Conservation (phyloP, 2,113 vertebrate species). For the Propithecus coquereli region DNA sequence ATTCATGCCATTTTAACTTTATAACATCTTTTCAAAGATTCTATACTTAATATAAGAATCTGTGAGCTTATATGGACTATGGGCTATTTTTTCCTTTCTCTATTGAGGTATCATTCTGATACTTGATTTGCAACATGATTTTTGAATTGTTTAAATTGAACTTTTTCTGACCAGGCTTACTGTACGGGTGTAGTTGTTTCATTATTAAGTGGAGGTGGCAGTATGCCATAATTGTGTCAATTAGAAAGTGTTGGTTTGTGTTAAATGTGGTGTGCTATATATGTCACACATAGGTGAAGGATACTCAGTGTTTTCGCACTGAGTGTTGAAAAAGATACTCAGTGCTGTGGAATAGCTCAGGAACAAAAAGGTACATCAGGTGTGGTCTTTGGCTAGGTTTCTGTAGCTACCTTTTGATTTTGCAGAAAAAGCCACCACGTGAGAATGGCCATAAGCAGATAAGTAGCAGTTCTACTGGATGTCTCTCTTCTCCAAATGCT, state of each 20-base stretch:
- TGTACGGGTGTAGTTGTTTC: constrained; percentile 24
- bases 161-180: neutral
- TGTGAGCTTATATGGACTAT: neutral
- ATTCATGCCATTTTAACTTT: constrained; percentile 10
- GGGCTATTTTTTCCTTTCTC: neutral
- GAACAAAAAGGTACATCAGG: constrained; percentile 74
- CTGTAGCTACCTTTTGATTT: constrained; percentile 97
- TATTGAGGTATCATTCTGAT: neutral
- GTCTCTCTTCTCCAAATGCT: constrained; percentile 91
- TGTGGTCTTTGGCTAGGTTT: constrained; percentile 82
- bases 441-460: constrained; percentile 96
- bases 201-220: neutral
- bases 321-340: neutral
- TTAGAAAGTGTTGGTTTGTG: constrained; percentile 37
- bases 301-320: neutral
- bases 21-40: neutral
- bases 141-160: constrained; percentile 6
- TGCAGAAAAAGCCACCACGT: constrained; percentile 97
- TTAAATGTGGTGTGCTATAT: constrained; percentile 43
- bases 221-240: neutral
- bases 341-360: constrained; percentile 43
- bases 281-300: neutral
- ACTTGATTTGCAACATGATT: neutral
- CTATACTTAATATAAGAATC: neutral
- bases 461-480: constrained; percentile 95